Base-by-base conservation (phyloP, 1,140 invertebrate species). In the Heliconius himera region DNA sequence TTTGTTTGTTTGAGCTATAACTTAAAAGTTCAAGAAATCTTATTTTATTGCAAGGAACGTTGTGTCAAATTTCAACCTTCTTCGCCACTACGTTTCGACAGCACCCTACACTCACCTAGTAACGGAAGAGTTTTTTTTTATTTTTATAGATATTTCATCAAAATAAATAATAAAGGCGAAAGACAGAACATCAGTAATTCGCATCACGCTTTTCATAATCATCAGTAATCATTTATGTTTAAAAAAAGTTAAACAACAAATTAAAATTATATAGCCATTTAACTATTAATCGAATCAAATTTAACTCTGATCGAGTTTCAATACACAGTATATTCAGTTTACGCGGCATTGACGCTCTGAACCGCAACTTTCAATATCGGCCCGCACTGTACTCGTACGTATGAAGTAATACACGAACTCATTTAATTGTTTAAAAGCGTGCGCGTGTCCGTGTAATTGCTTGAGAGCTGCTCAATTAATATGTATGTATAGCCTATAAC, bases 401-500 rank as follows among this genome's bases (percentile, higher is more conserved):
- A 38, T 74, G 33, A 54, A 51, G 51, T 29, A 74, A 74, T 33
- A 56, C 73, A 74, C 26, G 49, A 76, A 46, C 70, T 77, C 70
- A 6, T n/a, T 72, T 77, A 77, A 77, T 77, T 77, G 76, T 77
- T 77, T 77, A 77, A 77, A 77, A 77, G 76, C 76, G 41, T 77
- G 71, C 70, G 74, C 74, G 56, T 76, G 74, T 66, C 74, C 74
- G 74, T 66, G 74, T 76, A 76, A 76, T 76, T 76, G 60, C 56
- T 76, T 76, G 74, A 76, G 60, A 76, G 74, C n/a, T 60, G 56
- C 66, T 66, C 56, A 76, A 76, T 76, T 76, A 76, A 66, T 66
- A 66, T 66, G n/a, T 51, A 46, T 60, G n/a, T 60, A 16, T 66
- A 22, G 26, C 3, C 41, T 66, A 66, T 11, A n/a, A 11, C 26